Evolutionary conservation across 2,113 vertebrate species (phyloP).

Genomic region (Ceyx margarethae): DNA sequence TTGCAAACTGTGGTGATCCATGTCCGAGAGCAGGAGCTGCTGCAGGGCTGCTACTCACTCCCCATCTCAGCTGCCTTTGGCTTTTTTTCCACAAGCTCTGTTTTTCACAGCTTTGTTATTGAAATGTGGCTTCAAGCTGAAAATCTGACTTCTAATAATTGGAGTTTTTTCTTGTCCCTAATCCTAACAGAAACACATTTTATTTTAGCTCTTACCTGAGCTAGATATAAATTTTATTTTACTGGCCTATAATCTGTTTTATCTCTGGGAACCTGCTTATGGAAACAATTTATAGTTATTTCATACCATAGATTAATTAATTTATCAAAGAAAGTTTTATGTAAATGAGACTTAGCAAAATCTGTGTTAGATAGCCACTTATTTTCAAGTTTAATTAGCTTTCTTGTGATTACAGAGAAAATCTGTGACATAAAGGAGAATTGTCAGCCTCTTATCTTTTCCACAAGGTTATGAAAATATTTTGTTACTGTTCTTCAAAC

Average conservation of each 20-base stretch:
- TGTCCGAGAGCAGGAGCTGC: neutral
- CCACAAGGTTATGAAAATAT: constrained; percentile 52
- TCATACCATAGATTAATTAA: neutral
- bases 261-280: neutral
- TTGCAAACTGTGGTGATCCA: neutral
- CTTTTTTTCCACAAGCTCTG: neutral
- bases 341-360: constrained; percentile 31
- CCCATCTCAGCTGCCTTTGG: neutral
- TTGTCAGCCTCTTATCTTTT: constrained; percentile 35
- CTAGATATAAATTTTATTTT: neutral
- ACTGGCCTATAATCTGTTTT: neutral
- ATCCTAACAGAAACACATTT: neutral
- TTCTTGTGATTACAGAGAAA: constrained; percentile 6
- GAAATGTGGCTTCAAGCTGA: neutral
- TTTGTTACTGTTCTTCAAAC: constrained; percentile 47
- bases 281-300: neutral
- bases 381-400: constrained; percentile 42
- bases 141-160: neutral
- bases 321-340: constrained; percentile 20
- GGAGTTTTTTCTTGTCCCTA: neutral
- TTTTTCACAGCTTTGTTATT: neutral
- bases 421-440: constrained; percentile 20
- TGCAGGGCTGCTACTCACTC: neutral
- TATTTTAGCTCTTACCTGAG: neutral
- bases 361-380: neutral